These are phyloP conservation scores for Benitochromis conjunctus DNA, from an alignment of 2,113 vertebrate genomes.

Conservation along the genomic window DNA sequence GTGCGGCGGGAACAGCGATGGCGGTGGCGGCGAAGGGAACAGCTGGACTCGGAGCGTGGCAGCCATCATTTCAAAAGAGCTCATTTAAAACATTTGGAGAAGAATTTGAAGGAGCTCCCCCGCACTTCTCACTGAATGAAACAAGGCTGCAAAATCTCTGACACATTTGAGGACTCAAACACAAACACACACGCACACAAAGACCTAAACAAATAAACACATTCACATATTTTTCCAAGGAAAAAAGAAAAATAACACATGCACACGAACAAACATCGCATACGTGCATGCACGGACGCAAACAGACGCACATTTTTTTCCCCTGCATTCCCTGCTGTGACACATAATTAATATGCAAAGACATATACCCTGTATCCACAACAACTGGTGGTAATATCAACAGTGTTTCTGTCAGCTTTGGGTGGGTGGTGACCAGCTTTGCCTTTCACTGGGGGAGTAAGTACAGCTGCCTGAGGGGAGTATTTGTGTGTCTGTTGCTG, in stretches of 20 bases:
- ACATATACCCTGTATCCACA: constrained; percentile 55
- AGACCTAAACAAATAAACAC: constrained; percentile 60
- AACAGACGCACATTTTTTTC: constrained; percentile 6
- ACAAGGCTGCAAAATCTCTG: constrained; percentile 57
- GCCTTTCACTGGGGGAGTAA: constrained; percentile 64
- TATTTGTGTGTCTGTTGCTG: constrained; percentile 52
- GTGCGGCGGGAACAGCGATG: constrained; percentile 3
- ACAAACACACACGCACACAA: constrained; percentile 56
- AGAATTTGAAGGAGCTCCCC: constrained; percentile 68
- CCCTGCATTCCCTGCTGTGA: constrained; percentile 41
- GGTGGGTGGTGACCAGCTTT: constrained; percentile 69
- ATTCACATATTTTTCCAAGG: constrained; percentile 25
- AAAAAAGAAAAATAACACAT: not conserved
- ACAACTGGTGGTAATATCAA: constrained; percentile 66
- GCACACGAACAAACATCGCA: constrained; percentile 4
- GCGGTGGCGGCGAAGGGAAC: constrained; percentile 31
- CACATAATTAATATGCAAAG: constrained; percentile 59
- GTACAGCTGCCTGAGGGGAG: constrained; percentile 49
- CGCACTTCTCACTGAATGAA: constrained; percentile 71
- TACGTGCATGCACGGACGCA: not conserved
- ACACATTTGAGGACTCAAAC: constrained; percentile 52
- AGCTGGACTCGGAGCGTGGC: constrained; percentile 51
- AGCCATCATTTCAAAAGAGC: constrained; percentile 56
- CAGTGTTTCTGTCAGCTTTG: constrained; percentile 55
- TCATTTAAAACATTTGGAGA: constrained; percentile 58